Percentiles rank a stretch among this genome's conserved stretches.
Evolutionary conservation across 1,140 invertebrate genomes (phyloP).

Genomic region (Ceratitis capitata): DNA sequence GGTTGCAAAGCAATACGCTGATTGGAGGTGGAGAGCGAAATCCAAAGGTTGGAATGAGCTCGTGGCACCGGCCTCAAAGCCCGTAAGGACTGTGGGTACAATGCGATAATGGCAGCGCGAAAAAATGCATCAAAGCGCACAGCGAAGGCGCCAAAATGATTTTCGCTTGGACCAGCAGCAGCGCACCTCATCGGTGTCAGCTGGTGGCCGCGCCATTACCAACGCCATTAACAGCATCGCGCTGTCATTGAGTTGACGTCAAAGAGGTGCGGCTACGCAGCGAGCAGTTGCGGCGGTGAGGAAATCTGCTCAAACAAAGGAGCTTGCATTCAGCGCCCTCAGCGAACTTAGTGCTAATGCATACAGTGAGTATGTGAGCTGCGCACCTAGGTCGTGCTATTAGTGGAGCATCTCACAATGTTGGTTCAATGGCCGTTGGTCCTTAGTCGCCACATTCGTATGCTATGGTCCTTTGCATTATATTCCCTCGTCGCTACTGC

Average conservation of each 20-base stretch:
- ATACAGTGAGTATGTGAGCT: not conserved
- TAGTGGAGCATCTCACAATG: not conserved
- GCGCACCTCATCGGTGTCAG: constrained; percentile 1
- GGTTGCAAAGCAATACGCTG: not conserved
- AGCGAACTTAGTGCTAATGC: not conserved
- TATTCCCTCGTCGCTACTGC: not conserved
- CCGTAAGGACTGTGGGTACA: no score
- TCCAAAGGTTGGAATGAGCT: no score
- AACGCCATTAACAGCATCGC: constrained; percentile 8
- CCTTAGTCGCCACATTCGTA: not conserved
- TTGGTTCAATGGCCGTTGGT: not conserved
- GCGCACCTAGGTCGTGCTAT: not conserved
- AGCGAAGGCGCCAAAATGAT: not conserved
- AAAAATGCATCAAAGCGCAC: constrained; percentile 9
- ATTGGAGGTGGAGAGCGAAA: no score
- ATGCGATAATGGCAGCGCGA: not conserved
- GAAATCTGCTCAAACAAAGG: not conserved
- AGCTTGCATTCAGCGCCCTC: not conserved
- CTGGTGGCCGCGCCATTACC: constrained; percentile 6
- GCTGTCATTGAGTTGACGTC: not conserved
- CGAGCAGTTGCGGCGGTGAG: not conserved
- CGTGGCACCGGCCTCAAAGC: no score
- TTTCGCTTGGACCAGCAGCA: not conserved
- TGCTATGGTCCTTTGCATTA: not conserved
- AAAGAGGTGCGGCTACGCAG: not conserved